Percentiles rank a stretch among this genome's conserved stretches.
phyloP scores from a whole-genome alignment of 2,888 invertebrate genomes.

The Cephalotes varians region DNA sequence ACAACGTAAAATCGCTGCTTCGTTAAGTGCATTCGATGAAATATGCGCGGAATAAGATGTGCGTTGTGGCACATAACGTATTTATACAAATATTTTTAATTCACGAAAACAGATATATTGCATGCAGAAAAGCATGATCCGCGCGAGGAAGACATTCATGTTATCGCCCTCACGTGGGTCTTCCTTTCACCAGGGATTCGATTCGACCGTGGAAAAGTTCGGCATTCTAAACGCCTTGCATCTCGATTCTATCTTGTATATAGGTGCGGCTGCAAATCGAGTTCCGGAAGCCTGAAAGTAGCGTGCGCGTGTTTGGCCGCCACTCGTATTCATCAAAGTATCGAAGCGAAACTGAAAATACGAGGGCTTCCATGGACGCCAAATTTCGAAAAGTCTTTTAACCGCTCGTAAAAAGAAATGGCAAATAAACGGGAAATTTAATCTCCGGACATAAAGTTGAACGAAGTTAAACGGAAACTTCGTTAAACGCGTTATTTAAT shows the following conservation, averaged over 20 bases:
- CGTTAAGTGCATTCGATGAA: neutral
- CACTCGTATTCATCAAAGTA: constrained; percentile 43
- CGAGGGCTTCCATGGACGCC: neutral
- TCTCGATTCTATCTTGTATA: constrained; percentile 33
- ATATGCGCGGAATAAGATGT: neutral
- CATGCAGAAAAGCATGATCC: constrained; percentile 9
- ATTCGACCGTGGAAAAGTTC: constrained; percentile 30
- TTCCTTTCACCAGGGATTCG: constrained; percentile 37
- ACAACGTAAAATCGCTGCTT: neutral
- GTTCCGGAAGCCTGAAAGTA: constrained; percentile 38
- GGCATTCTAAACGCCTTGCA: constrained; percentile 39
- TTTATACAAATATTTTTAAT: constrained; percentile 19
- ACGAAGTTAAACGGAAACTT: constrained; percentile 22
- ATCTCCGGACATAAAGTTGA: constrained; percentile 15
- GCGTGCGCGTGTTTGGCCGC: constrained; percentile 33
- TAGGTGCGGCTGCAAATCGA: constrained; percentile 40
- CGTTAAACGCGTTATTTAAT: constrained; percentile 19
- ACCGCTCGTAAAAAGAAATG: constrained; percentile 36
- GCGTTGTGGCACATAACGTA: neutral
- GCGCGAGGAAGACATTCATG: neutral
- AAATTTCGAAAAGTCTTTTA: constrained; percentile 38
- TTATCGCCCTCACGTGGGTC: neutral
- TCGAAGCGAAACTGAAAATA: constrained; percentile 23
- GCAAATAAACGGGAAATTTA: constrained; percentile 36
- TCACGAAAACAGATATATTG: neutral